Evolutionary conservation across 2,113 vertebrate species (phyloP), one percentile per base, ranked within the genome.

Genomic region (Merops nubicus): DNA sequence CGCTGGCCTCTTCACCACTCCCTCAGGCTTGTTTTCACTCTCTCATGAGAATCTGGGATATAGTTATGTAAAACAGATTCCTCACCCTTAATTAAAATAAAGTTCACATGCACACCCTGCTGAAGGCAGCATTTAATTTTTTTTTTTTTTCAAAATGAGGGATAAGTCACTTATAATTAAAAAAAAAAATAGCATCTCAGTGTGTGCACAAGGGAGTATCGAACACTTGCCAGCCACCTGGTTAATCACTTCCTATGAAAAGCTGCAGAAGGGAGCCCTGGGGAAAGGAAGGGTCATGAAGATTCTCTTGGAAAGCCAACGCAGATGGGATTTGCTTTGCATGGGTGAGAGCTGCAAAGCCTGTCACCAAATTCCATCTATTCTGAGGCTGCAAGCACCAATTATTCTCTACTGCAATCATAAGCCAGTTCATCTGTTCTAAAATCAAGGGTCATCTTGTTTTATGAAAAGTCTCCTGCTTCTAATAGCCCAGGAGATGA

Each of bases 61-160:
- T 8, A 90, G 72, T 85, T 94, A 94, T 89, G 96, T 72, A 97
- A 94, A 97, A 85, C 17, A 95, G 91, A 89, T 91, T 96, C 94
- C 94, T 94, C 85, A 8, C 14, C 65, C 89, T 83, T 96, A 89
- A 97, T 96, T 97, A 96, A 93, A 91, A 93, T 50, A 78, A 88
- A 95, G 94, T 97, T 97, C 94, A 96, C 93, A 91, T 91, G 94
- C 89, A 94, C 94, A 84, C 79, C 84, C 86, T 91, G 77, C 86
- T 94, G 96, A 97, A 93, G 62, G 79, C 79, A 92, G 77, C 65
- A 72, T 88, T 76, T 10, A n/a, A 23, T n/a, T n/a, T n/a, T n/a
- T n/a, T n/a, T n/a, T n/a, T n/a, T n/a, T n/a, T n/a, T n/a, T n/a
- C n/a, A n/a, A n/a, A n/a, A 11, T 47, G 86, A 89, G 43, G 82